Conservation (phyloP, 2,113 vertebrate species). For the Sturnus vulgaris region DNA sequence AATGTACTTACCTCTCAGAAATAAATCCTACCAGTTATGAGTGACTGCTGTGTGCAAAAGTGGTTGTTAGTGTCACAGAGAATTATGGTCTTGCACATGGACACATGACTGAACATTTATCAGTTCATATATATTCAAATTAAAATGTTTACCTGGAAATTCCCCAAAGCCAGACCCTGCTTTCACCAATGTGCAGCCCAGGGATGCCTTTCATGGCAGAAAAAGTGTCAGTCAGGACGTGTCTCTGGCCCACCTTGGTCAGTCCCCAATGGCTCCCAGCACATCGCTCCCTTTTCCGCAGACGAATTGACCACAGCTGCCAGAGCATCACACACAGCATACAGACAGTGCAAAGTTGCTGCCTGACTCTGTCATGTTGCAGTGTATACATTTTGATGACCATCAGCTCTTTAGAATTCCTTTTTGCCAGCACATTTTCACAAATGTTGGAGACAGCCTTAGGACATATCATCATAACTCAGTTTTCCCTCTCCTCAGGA, state of each 20-base stretch:
- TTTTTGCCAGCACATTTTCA: background rate
- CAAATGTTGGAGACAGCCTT: background rate
- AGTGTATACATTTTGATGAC: background rate
- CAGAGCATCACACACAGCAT: background rate
- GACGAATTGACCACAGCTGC: background rate
- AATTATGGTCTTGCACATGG: fast-evolving
- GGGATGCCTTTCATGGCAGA: background rate
- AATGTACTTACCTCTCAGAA: background rate
- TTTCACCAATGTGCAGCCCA: background rate
- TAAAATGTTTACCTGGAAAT: background rate
- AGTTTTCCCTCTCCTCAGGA: background rate
- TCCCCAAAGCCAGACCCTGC: background rate
- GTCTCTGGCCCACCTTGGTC: background rate
- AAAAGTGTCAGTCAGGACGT: background rate
- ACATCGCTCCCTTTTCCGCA: fast-evolving
- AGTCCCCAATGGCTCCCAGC: fast-evolving
- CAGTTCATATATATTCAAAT: background rate
- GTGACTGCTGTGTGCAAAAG: background rate
- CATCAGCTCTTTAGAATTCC: background rate
- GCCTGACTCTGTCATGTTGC: background rate
- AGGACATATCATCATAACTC: background rate
- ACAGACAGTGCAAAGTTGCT: background rate
- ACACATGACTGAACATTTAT: background rate
- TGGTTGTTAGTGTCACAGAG: background rate
- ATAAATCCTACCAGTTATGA: background rate